Conservation (phyloP, 2,797 vertebrate genomes). For the Pseudopleuronectes americanus region DNA sequence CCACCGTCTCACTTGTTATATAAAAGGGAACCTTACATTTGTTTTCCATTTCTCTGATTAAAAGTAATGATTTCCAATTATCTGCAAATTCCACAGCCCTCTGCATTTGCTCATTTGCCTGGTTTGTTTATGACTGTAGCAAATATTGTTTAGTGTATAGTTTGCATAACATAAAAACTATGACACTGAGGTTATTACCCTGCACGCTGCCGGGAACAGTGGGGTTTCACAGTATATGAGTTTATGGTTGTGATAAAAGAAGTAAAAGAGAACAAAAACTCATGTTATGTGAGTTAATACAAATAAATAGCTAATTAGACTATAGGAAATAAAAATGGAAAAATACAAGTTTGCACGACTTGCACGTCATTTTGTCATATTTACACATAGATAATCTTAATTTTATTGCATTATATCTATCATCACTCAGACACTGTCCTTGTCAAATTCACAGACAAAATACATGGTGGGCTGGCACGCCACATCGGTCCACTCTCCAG, state of each 20-base stretch:
- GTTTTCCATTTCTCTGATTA: constrained; percentile 41
- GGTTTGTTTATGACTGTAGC: constrained; percentile 33
- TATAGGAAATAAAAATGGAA: background rate
- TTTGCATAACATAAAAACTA: constrained; percentile 42
- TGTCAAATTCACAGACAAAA: constrained; percentile 98
- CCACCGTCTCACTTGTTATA: constrained; percentile 10
- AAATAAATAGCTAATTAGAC: constrained; percentile 56
- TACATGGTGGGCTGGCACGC: constrained; percentile 95
- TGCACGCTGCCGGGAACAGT: constrained; percentile 13
- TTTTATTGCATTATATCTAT: constrained; percentile 2
- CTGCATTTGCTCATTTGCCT: constrained; percentile 31
- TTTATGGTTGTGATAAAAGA: constrained; percentile 23
- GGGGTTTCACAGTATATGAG: constrained; percentile 29
- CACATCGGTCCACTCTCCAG: constrained; percentile 97
- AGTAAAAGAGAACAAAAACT: constrained; percentile 13
- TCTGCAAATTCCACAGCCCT: constrained; percentile 28
- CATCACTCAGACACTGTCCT: constrained; percentile 82
- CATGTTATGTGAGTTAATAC: constrained; percentile 15
- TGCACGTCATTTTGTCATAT: constrained; percentile 45
- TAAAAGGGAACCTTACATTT: constrained; percentile 20
- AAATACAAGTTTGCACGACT: constrained; percentile 37
- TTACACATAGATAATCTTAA: constrained; percentile 36
- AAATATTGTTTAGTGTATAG: constrained; percentile 22
- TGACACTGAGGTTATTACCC: constrained; percentile 19
- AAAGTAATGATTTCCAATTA: constrained; percentile 47